Conservation (phyloP, 1,140 invertebrate species). For the Danaus melanippus region DNA sequence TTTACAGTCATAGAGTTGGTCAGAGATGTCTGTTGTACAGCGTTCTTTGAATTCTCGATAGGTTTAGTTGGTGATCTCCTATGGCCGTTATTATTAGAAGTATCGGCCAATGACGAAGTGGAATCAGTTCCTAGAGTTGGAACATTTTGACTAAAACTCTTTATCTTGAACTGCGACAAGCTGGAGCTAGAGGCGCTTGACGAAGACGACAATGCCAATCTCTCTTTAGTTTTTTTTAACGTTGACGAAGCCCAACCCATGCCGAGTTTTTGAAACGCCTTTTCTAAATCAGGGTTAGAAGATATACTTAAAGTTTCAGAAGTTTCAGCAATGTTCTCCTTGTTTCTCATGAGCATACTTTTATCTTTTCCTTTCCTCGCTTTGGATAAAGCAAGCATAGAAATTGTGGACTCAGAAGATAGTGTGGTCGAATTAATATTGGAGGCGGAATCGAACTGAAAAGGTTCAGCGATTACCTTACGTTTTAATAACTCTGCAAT, state of each 20-base stretch:
- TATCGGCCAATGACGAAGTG: constrained; percentile 28
- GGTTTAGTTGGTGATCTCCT: constrained; percentile 16
- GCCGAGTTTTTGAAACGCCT: constrained; percentile 74
- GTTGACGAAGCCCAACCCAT: constrained; percentile 78
- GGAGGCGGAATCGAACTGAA: constrained; percentile 52
- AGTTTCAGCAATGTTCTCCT: constrained; percentile 51
- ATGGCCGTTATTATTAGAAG: constrained; percentile 26
- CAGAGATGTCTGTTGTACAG: constrained; percentile 49
- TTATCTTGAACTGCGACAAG: constrained; percentile 47
- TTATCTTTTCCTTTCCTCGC: constrained; percentile 37
- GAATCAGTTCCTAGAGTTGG: constrained; percentile 41
- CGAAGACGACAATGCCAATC: constrained; percentile 74
- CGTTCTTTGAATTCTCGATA: constrained; percentile 34
- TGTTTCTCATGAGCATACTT: constrained; percentile 30
- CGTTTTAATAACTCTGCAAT: constrained; percentile 62
- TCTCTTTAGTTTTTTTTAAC: constrained; percentile 77
- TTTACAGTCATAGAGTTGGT: constrained; percentile 59
- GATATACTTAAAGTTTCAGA: constrained; percentile 64
- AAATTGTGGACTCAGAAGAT: constrained; percentile 56
- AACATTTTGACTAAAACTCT: constrained; percentile 40
- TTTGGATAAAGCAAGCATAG: constrained; percentile 51
- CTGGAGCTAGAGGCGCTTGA: constrained; percentile 74
- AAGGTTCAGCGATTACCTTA: constrained; percentile 61
- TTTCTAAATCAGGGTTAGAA: constrained; percentile 72
- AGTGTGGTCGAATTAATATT: constrained; percentile 53